Base-by-base conservation (phyloP, 2,113 vertebrate genomes). In the Calonectris borealis region DNA sequence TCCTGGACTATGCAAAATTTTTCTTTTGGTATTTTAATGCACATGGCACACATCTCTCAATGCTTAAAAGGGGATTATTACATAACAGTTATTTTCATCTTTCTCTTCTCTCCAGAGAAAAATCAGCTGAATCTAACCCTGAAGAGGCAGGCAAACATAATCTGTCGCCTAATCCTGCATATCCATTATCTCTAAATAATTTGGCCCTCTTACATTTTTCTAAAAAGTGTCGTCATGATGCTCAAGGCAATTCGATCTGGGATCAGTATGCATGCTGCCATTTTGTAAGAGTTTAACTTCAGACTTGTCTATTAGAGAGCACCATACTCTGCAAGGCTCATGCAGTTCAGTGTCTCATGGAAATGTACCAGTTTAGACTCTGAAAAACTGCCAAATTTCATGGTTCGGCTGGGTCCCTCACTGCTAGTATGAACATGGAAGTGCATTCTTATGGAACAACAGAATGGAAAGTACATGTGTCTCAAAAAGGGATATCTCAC, bases 21-120 rank as follows among this genome's bases (percentile, higher is more conserved):
- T 68, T 27, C 5, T 73, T 78, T 78, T 4, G 1, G 7, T 64
- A 13, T 52, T 86, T 65, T 69, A 81, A 49, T 0, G 3, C 4
- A 42, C 0, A 2, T 31, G 11, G 4, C 9, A 66, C 16, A 40
- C 2, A 42, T 8, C 11, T 90, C 46, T 62, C 16, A 16, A 2
- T 58, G 18, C 9, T 68, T 83, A 49, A 68, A 71, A 76, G 6
- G 13, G 29, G 8, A 65, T 40, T 54, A 58, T 26, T 20, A 54
- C 14, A 1, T 32, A 60, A 38, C 3, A 27, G 3, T n/a, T 6
- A 66, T 51, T 82, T 85, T 70, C 24, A 32, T 14, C 17, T 66
- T 66, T 52, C 34, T 29, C 2, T 66, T 64, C 46, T 76, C 16
- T 66, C 21, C 24, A 71, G 34, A 62, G 24, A 76, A 83, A 79